phyloP scores from a whole-genome alignment of 1,140 invertebrate species.

The Aphelinus certus region DNA sequence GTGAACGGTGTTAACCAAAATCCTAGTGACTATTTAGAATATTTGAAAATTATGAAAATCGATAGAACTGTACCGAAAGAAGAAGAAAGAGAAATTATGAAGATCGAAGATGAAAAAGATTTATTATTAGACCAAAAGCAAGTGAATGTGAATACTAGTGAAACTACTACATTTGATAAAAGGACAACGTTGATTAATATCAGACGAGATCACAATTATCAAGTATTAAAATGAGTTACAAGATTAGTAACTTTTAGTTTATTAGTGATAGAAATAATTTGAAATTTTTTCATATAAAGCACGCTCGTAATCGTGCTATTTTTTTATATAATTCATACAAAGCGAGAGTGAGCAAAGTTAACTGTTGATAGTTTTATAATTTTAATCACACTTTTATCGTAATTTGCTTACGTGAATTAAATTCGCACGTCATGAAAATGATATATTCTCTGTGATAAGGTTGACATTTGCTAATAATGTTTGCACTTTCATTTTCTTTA shows the following conservation, averaged over 20 bases:
- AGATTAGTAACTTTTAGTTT: slow-evolving; percentile 27
- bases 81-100: slow-evolving; percentile 5
- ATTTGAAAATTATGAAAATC: slow-evolving; percentile 14
- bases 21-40: slow-evolving; percentile 35
- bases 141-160: slow-evolving; percentile 23
- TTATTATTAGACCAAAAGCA: slow-evolving; percentile 23
- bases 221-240: slow-evolving; percentile 31
- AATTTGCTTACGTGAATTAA: slow-evolving; percentile 10
- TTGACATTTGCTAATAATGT: slow-evolving; percentile 35
- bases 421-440: slow-evolving; percentile 26
- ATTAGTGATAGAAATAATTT: slow-evolving; percentile 20
- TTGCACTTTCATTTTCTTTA: slow-evolving; percentile 21
- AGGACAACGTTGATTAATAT: slow-evolving; percentile 13
- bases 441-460: slow-evolving; percentile 39
- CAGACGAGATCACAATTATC: slow-evolving; percentile 39
- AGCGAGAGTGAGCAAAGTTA: slow-evolving; percentile 27
- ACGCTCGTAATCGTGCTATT: background rate
- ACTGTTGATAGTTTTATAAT: slow-evolving; percentile 17
- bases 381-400: slow-evolving; percentile 9
- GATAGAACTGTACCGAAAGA: slow-evolving; percentile 33
- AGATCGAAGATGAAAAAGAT: slow-evolving; percentile 12
- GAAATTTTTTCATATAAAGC: slow-evolving; percentile 16
- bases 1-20: slow-evolving; percentile 30
- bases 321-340: slow-evolving; percentile 10
- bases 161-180: slow-evolving; percentile 27